These are phyloP conservation scores for Ctenodactylus gundi DNA, from an alignment of 2,113 vertebrate species.

Conservation along the genomic window DNA sequence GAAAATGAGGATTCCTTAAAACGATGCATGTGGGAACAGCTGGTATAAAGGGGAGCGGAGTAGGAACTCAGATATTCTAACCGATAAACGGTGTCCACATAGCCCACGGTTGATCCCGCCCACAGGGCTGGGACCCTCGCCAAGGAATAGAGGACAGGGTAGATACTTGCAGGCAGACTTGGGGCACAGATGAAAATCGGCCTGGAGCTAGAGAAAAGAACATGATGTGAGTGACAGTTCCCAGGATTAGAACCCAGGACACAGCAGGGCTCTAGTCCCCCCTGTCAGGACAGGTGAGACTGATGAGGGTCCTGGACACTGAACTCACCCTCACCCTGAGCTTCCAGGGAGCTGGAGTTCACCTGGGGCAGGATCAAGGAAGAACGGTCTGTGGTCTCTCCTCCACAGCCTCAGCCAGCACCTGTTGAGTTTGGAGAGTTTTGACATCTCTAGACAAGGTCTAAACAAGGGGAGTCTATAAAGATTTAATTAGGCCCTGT, in stretches of 20 bases:
- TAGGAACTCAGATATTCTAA: not conserved
- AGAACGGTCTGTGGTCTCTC: not conserved
- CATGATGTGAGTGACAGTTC: not conserved
- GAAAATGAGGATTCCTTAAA: not conserved
- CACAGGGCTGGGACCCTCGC: not conserved
- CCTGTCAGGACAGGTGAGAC: not conserved
- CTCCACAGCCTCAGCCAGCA: not conserved
- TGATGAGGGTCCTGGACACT: not conserved
- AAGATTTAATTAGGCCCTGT: slow-evolving; percentile 44
- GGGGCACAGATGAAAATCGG: not conserved
- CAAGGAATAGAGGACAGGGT: not conserved
- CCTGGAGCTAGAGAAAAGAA: not conserved
- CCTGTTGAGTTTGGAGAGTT: not conserved
- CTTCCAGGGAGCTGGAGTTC: not conserved
- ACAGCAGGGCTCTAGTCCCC: not conserved
- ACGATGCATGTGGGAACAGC: not conserved
- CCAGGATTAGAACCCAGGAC: not conserved
- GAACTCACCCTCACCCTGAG: not conserved
- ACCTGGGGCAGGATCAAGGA: not conserved
- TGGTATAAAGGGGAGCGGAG: not conserved
- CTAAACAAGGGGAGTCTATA: not conserved
- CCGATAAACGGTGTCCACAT: not conserved
- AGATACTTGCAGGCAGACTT: not conserved
- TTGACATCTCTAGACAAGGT: slow-evolving; percentile 29
- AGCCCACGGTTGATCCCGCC: not conserved